Evolutionary conservation across 2,113 vertebrate species (phyloP), one percentile per base, ranked within the genome.

Genomic region (Crotalus helleri): DNA sequence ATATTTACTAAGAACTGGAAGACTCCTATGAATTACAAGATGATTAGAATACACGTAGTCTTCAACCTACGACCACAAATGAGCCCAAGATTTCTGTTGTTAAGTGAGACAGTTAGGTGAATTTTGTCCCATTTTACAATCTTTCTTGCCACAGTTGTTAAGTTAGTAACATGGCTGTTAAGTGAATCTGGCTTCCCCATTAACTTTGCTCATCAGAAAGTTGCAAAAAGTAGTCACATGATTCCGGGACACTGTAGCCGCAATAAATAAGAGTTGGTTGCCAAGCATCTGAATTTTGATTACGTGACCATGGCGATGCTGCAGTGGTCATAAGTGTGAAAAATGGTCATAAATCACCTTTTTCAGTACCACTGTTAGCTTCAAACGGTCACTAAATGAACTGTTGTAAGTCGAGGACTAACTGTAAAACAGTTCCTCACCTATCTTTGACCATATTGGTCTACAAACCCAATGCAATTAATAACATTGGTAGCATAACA

Each of bases 381-480:
- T 69, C 4, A 6, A 69, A 69, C 0, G 0, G 64, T 69, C 29
- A 69, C 29, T 33, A 69, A 69, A 69, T 33, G 29, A 33, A 69
- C 33, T 69, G 29, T 69, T n/a, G 64, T 69, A 69, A 69, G 13
- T 6, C 4, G 5, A 33, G 29, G 64, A 69, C 64, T 69, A 69
- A 2, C 64, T 69, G 64, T 69, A 58, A 1, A 58, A 58, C 39
- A 55, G 3, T 39, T 90, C 24, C n/a, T 92, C 87, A 46, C 39
- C 92, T 23, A 61, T 53, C 92, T 96, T 96, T 93, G 94, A 92
- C 95, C 94, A 93, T 93, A 91, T 94, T n/a, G 93, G 89, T 90
- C 90, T 19, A 92, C 26, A 91, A 89, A 93, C 85, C 58, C 89
- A 61, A 95, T 85, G 24, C 46, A 26, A 88, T 93, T 91, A 87